These are phyloP conservation scores for Ecdyonurus torrentis DNA, from an alignment of 2,888 invertebrate species.

Conservation along the genomic window DNA sequence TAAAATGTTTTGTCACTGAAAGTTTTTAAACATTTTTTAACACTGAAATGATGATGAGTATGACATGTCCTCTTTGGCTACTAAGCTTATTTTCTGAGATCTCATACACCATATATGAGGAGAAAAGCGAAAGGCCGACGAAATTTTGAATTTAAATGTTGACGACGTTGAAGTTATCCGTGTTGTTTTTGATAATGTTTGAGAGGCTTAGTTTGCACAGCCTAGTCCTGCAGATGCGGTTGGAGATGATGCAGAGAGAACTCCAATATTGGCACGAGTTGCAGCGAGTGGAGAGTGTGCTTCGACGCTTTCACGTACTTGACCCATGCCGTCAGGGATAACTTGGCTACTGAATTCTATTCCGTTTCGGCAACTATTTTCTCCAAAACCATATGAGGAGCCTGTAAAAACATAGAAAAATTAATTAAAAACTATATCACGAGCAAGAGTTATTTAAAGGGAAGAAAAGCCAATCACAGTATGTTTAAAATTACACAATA, in stretches of 20 bases:
- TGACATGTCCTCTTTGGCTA: not conserved
- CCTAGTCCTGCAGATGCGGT: not conserved
- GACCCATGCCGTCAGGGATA: slow-evolving; percentile 2
- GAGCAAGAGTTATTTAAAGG: too few species aligned
- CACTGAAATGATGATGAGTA: not conserved
- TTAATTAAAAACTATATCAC: too few species aligned
- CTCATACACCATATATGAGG: not conserved
- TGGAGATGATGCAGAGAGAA: slow-evolving; percentile 3
- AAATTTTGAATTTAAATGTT: not conserved
- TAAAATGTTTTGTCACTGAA: not conserved
- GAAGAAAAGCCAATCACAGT: too few species aligned
- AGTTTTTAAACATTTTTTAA: too few species aligned
- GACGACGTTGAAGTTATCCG: not conserved
- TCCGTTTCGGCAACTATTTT: not conserved
- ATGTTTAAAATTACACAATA: too few species aligned
- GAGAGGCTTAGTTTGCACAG: too few species aligned
- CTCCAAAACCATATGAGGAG: not conserved
- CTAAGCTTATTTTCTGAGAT: not conserved
- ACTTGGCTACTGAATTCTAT: not conserved
- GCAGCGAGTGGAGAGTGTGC: slow-evolving; percentile 7
- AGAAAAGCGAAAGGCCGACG: not conserved
- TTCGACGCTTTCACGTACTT: not conserved
- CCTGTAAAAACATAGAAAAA: not conserved
- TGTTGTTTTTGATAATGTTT: too few species aligned
- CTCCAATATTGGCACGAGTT: slow-evolving; percentile 4